phyloP scores from a whole-genome alignment of 1,140 invertebrate species.

The Magallana angulata region DNA sequence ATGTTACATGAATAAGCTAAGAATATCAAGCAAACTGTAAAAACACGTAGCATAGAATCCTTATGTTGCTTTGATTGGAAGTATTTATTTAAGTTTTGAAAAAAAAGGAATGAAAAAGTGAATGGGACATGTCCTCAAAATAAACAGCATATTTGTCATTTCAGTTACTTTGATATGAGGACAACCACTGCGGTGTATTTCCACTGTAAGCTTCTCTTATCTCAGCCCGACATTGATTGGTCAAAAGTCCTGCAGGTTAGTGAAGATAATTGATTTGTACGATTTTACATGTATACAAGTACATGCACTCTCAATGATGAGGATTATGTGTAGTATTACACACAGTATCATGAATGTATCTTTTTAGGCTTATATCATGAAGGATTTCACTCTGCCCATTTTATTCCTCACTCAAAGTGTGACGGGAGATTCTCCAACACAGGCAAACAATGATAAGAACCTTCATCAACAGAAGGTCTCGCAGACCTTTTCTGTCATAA shows the following conservation, averaged over 20 bases:
- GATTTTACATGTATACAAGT: no score
- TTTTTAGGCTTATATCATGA: slow-evolving; percentile 74
- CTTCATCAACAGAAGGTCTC: slow-evolving; percentile 40
- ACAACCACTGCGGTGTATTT: slow-evolving; percentile 75
- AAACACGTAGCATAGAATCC: no score
- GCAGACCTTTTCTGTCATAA: slow-evolving; percentile 50
- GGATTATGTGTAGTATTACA: not conserved
- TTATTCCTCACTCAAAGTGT: slow-evolving; percentile 72
- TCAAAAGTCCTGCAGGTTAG: slow-evolving; percentile 67
- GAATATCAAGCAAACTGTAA: no score
- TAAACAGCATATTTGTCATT: not conserved
- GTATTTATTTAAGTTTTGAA: no score
- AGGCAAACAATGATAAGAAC: slow-evolving; percentile 15
- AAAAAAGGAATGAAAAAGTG: no score
- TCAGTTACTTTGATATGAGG: slow-evolving; percentile 75
- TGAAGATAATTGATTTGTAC: slow-evolving; percentile 31
- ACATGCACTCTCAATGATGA: not conserved
- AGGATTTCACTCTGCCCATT: slow-evolving; percentile 74
- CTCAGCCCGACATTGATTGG: slow-evolving; percentile 73
- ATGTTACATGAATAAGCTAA: no score
- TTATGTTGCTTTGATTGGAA: no score
- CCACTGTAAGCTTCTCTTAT: slow-evolving; percentile 72
- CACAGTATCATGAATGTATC: not conserved
- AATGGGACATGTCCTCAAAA: no score
- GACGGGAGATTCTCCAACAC: slow-evolving; percentile 32